Evolutionary conservation across 2,797 vertebrate genomes (phyloP).

Genomic region (Triplophysa bombifrons): DNA sequence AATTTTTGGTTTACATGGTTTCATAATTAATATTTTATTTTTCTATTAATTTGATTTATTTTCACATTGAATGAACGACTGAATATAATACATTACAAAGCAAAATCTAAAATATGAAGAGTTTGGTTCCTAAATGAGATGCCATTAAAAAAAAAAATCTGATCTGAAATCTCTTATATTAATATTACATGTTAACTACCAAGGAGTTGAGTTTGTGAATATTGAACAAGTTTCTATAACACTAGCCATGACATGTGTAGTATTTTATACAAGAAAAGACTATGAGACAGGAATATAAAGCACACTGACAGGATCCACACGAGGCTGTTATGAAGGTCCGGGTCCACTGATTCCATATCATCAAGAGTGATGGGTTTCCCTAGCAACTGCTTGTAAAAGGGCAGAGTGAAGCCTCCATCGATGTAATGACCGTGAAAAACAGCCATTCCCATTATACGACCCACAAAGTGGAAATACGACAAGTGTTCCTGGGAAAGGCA

Average conservation of each 20-base stretch:
- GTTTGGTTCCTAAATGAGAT: no score
- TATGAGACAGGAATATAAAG: background rate
- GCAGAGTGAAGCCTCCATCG: slow-evolving; percentile 93
- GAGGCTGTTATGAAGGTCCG: slow-evolving; percentile 97
- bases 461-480: slow-evolving; percentile 98
- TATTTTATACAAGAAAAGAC: background rate
- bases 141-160: no score
- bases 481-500: slow-evolving; percentile 85
- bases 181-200: no score
- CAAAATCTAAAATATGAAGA: no score
- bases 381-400: slow-evolving; percentile 97
- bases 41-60: no score
- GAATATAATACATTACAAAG: no score
- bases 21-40: no score
- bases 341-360: slow-evolving; percentile 97
- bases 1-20: no score
- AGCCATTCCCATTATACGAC: slow-evolving; percentile 97
- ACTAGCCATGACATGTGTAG: background rate
- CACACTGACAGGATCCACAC: slow-evolving; percentile 95
- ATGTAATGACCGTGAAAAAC: slow-evolving; percentile 99
- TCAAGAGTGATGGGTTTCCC: slow-evolving; percentile 97
- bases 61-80: no score
- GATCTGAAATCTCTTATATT: no score
- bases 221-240: background rate
- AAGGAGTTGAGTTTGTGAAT: no score